Evolutionary conservation across 2,113 vertebrate species (phyloP).

Genomic region (Cyanoliseus patagonus): DNA sequence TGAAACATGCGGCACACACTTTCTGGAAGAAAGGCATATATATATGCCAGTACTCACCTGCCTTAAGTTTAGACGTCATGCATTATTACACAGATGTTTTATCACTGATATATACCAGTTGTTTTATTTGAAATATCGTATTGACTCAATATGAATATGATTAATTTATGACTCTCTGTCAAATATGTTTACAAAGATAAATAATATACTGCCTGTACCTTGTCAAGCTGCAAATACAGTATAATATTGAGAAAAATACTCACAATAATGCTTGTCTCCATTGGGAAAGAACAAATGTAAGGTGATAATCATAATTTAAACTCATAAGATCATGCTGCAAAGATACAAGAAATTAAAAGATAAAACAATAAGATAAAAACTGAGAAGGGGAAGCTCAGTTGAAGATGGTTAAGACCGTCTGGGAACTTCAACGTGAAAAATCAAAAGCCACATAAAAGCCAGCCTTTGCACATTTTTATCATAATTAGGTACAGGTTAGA

Average conservation of each 20-base stretch:
- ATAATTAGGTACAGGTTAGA: neutral
- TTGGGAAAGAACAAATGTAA: neutral
- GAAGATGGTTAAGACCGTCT: neutral
- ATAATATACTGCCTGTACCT: neutral
- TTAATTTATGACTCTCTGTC: neutral
- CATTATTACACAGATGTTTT: neutral
- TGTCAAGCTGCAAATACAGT: neutral
- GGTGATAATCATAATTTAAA: neutral
- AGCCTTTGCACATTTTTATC: neutral
- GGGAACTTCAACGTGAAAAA: neutral
- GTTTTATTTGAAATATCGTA: neutral
- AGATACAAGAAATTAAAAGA: neutral
- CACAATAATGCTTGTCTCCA: neutral
- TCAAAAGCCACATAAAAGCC: neutral
- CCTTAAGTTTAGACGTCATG: rapidly evolving
- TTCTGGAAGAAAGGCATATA: neutral
- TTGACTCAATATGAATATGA: neutral
- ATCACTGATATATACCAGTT: neutral
- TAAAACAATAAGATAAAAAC: neutral
- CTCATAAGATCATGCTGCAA: neutral
- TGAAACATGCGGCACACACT: neutral
- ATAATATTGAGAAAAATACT: neutral
- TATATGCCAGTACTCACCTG: neutral
- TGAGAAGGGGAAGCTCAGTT: neutral
- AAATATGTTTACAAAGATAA: neutral